Base-by-base conservation (phyloP, 2,888 invertebrate species). In the Julus scanicus region DNA sequence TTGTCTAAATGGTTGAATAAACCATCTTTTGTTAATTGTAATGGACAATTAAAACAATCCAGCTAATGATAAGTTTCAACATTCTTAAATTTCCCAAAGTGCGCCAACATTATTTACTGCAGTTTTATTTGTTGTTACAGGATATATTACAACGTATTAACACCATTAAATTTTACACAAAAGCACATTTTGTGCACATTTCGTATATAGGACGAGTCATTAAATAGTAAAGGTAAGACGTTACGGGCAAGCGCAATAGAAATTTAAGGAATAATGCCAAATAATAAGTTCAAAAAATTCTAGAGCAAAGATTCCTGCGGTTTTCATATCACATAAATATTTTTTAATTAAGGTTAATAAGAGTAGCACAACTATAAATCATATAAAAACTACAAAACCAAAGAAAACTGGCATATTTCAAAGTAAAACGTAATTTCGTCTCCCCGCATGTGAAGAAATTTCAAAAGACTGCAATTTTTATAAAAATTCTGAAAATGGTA, bases 301-400 rank as follows among this genome's bases (percentile, higher is more conserved):
- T 71, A n/a, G 71, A 71, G 29, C 71, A 29, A 71, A 5, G 71
- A n/a, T 29, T 71, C 71, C 71, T 29, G 71, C 9, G 20, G 71
- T 29, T 20, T 20, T 11, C 71, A 20, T 71, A 71, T 71, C 71
- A 71, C 29, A 71, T 71, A 29, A 17, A 63, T 71, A 71, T 63
- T 71, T 71, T 29, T 29, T 29, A 71, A 71, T 71, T 71, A 71
- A 71, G 29, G 71, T n/a, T 71, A 71, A 71, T 29, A 71, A 71
- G n/a, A 71, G 29, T 63, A 6, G 17, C 6, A n/a, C n/a, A 13
- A 63, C 3, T n/a, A 63, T 17, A 63, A 63, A n/a, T 63, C 63
- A 63, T 3, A 15, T 1, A n/a, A n/a, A 63, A 63, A 63, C n/a
- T 8, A 44, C 11, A 53, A 63, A n/a, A 63, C 5, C 2, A 15